Conservation (phyloP, 2,888 invertebrate genomes). For the Gymnosoma rotundatum region DNA sequence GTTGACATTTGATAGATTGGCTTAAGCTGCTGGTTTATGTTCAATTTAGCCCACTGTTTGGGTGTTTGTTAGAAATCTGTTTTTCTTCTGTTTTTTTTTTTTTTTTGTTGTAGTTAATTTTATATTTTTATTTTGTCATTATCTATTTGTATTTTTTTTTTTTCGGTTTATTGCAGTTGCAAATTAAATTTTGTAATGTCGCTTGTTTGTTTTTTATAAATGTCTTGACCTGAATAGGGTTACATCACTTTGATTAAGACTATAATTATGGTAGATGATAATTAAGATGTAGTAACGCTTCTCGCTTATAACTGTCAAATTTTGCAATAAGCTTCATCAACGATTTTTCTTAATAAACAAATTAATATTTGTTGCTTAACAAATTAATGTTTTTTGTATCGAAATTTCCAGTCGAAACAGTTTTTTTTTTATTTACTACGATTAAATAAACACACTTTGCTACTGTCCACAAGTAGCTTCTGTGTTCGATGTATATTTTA, state of each 20-base stretch:
- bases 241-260: constrained; percentile 14
- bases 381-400: too few relatives aligned
- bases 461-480: too few relatives aligned
- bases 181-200: constrained; percentile 8
- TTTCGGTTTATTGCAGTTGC: background rate
- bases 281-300: background rate
- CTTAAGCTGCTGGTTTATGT: background rate
- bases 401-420: too few relatives aligned
- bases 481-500: too few relatives aligned
- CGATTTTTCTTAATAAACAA: background rate
- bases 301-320: background rate
- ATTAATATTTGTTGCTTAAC: too few relatives aligned
- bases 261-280: constrained; percentile 19
- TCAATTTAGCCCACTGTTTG: background rate
- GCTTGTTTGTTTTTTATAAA: background rate
- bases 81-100: too few relatives aligned
- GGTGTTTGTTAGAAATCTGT: background rate
- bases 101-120: background rate
- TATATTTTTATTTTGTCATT: background rate
- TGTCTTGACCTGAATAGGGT: constrained; percentile 17
- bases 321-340: background rate
- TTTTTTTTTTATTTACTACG: too few relatives aligned
- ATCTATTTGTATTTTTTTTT: background rate
- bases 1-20: constrained; percentile 25
- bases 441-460: too few relatives aligned